phyloP scores from a whole-genome alignment of 2,888 invertebrate genomes.

The Bugula neritina region DNA sequence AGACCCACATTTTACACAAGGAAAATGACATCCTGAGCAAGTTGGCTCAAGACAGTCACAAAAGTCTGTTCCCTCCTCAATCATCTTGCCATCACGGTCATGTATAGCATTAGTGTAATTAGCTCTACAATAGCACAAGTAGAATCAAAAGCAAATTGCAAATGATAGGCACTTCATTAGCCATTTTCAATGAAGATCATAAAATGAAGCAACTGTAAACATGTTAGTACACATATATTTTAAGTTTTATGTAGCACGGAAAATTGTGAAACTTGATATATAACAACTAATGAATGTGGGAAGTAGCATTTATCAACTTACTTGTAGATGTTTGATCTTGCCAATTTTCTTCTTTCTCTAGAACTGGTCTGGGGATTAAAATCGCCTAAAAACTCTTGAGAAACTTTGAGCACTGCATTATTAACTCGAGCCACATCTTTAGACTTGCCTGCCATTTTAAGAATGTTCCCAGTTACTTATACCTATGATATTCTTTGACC shows the following conservation, averaged over 20 bases:
- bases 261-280: not conserved
- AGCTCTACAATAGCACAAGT: conserved; percentile 5
- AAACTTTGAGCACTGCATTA: not conserved
- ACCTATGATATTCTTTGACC: too few relatives aligned
- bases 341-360: conserved; percentile 70
- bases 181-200: too few relatives aligned
- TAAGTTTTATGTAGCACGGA: not conserved
- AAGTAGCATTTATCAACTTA: conserved; percentile 37
- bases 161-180: too few relatives aligned
- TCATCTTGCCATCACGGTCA: conserved; percentile 44
- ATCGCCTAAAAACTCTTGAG: conserved; percentile 44
- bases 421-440: not conserved
- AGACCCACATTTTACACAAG: conserved; percentile 54
- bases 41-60: conserved; percentile 76
- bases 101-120: conserved; percentile 35
- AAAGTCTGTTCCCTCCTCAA: conserved; percentile 61
- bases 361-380: conserved; percentile 71
- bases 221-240: too few relatives aligned
- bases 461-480: too few relatives aligned
- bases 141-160: too few relatives aligned
- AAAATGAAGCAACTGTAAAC: too few relatives aligned
- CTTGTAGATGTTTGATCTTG: conserved; percentile 60
- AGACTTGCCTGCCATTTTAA: not conserved
- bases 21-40: conserved; percentile 78
- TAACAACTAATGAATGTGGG: conserved; percentile 31